Evolutionary conservation across 2,888 invertebrate genomes (phyloP), one percentile per base, ranked within the genome.

Genomic region (Agrotis puta): DNA sequence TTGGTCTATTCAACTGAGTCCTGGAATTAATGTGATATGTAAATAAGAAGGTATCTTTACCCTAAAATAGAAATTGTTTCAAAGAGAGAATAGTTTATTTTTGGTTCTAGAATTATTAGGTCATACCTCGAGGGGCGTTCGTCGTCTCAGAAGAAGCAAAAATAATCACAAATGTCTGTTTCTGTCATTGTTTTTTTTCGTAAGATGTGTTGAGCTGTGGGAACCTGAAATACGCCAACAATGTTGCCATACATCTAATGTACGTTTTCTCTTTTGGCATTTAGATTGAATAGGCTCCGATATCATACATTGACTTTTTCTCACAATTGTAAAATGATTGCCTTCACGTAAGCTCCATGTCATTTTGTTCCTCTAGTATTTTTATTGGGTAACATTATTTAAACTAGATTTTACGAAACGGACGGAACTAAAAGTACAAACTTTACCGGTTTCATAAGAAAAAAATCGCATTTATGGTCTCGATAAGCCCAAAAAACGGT

Each of bases 201-300:
- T 43, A 51, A 70, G 59, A 71, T 48, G 27, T 27, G 27, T 53
- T 69, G 76, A 62, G 33, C 33, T 75, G 71, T 75, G 83, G 62
- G 83, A 79, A 82, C 45, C 13, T 53, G 58, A 57, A 70, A 64
- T 39, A 64, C 56, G 39, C 18, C 47, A 74, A 81, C 83, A 81
- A 83, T 81, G 83, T 80, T 69, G 58, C 70, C 61, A 67, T 82
- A 79, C 70, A 62, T 72, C 53, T 70, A 69, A 65, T 67, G 57
- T 71, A 62, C 64, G 77, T 79, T 85, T 82, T 83, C 83, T 83
- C 83, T 83, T 83, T 83, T 79, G 83, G 70, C 85, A 79, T 79
- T 83, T 68, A 71, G 59, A 83, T 84, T 71, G 73, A 82, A 83
- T 78, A 70, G 83, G 51, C 77, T 67, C 67, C 69, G 67, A 79